Evolutionary conservation across 2,113 vertebrate genomes (phyloP).

Genomic region (Ceyx cyanopectus): DNA sequence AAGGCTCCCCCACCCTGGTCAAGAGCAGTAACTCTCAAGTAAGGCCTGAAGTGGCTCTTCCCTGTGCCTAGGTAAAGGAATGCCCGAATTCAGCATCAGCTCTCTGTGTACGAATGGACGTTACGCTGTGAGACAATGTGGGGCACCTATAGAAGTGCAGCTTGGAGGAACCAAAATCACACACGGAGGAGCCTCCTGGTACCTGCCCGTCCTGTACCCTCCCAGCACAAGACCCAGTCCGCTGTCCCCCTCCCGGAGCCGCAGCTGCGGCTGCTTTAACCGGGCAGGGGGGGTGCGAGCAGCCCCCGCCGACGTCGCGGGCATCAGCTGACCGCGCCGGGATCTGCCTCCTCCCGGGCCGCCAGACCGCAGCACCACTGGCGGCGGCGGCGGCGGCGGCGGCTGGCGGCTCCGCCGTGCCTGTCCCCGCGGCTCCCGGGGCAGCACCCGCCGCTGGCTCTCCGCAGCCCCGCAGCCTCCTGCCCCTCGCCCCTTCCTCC

Average conservation of each 20-base stretch:
- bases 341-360: constrained; percentile 70
- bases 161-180: background rate
- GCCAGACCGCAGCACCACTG: background rate
- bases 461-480: background rate
- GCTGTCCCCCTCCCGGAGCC: background rate
- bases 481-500: background rate
- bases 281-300: constrained; percentile 22
- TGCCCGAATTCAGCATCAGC: background rate
- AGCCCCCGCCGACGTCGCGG: constrained; percentile 42
- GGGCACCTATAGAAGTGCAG: rapidly evolving
- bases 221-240: rapidly evolving
- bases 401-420: background rate
- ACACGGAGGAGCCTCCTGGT: background rate
- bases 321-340: constrained; percentile 76
- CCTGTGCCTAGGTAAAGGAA: no score
- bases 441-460: background rate
- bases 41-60: background rate
- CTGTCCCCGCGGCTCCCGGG: background rate
- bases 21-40: rapidly evolving
- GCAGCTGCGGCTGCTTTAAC: constrained; percentile 52
- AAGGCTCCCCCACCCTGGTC: no score
- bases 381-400: background rate
- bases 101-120: background rate
- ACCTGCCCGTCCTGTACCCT: no score
- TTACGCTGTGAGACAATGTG: background rate